A percentile compares a stretch with the other conserved stretches of the same genome.
phyloP scores from a whole-genome alignment of 2,113 vertebrate genomes.

The Urocynchramus pylzowi region DNA sequence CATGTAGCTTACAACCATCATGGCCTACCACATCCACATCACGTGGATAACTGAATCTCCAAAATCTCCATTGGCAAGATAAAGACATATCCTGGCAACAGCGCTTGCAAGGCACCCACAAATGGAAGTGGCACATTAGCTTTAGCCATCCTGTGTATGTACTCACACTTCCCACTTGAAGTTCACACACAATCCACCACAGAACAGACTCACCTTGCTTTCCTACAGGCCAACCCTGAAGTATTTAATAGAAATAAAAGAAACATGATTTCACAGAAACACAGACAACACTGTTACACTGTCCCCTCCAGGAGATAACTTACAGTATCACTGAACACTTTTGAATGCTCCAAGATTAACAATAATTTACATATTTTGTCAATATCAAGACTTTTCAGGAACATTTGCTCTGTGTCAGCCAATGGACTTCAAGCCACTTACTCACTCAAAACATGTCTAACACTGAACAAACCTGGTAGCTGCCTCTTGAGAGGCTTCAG shows the following conservation, averaged over 20 bases:
- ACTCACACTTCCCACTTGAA: neutral
- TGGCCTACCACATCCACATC: slow-evolving; percentile 24
- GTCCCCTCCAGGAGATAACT: neutral
- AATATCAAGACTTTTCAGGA: neutral
- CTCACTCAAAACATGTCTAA: neutral
- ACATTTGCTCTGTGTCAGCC: neutral
- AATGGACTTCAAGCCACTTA: neutral
- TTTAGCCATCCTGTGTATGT: neutral
- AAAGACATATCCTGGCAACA: slow-evolving; percentile 36
- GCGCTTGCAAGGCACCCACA: neutral
- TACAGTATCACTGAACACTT: neutral
- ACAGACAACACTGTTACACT: neutral
- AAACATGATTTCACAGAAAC: neutral
- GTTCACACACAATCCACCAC: neutral
- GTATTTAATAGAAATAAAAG: neutral
- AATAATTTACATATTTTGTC: neutral
- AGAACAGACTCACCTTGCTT: neutral
- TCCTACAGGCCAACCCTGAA: neutral
- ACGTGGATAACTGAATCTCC: neutral
- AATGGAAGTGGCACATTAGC: neutral
- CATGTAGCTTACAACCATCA: neutral
- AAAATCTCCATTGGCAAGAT: neutral
- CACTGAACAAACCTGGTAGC: neutral
- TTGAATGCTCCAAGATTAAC: neutral
- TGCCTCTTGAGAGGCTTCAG: neutral